Conservation (phyloP, 2,797 vertebrate genomes). For the Morelia viridis region DNA sequence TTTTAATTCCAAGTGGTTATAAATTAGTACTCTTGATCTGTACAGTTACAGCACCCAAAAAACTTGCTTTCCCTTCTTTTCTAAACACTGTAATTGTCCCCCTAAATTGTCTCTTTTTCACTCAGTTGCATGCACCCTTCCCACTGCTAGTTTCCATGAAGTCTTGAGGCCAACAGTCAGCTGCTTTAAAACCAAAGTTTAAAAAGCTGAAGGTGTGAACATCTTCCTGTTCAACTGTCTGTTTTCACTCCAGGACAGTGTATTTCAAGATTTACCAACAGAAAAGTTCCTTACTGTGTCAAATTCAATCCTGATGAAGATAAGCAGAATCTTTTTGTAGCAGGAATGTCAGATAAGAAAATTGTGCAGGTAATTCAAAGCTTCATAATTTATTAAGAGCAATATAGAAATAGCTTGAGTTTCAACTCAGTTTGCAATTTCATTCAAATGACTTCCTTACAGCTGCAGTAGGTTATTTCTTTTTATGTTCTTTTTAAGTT, state of each 20-base stretch:
- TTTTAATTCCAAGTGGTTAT: neutral
- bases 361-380: constrained; percentile 88
- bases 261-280: constrained; percentile 93
- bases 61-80: neutral
- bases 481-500: neutral
- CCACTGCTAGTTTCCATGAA: neutral
- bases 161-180: neutral
- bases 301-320: constrained; percentile 99
- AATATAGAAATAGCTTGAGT: neutral
- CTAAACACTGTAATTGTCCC: neutral
- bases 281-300: constrained; percentile 97
- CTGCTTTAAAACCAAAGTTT: neutral
- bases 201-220: neutral
- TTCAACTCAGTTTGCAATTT: neutral
- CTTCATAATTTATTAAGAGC: neutral
- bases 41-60: neutral
- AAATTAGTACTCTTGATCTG: neutral
- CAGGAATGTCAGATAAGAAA: constrained; percentile 99
- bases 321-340: constrained; percentile 95
- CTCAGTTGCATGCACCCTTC: neutral
- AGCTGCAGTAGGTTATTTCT: neutral
- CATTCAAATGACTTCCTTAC: neutral
- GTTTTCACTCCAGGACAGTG: constrained; percentile 84
- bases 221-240: constrained; percentile 16
- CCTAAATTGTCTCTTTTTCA: neutral